phyloP scores from a whole-genome alignment of 2,113 vertebrate genomes.

The Hucho hucho region DNA sequence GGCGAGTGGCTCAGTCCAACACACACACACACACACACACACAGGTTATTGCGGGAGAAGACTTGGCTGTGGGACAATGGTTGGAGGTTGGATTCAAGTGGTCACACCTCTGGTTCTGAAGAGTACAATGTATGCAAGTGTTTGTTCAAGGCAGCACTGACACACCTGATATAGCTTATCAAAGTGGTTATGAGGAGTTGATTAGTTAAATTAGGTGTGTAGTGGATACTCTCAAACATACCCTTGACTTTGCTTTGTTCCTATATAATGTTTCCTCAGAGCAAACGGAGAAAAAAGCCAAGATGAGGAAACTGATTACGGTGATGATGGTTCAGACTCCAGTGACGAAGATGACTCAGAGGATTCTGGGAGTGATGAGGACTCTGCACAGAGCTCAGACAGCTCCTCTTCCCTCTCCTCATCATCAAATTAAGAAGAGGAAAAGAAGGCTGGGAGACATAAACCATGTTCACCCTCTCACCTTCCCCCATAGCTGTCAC shows the following conservation, averaged over 20 bases:
- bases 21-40: not conserved
- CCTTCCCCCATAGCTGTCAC: not conserved
- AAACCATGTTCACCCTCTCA: not conserved
- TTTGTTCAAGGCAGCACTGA: too few species aligned
- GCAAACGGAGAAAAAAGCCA: slow-evolving; percentile 39
- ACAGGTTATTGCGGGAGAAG: not conserved
- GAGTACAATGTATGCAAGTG: too few species aligned
- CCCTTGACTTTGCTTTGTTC: not conserved
- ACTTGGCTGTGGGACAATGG: too few species aligned
- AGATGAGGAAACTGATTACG: slow-evolving; percentile 42
- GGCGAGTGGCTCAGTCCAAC: slow-evolving; percentile 55
- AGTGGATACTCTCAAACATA: too few species aligned
- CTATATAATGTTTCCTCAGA: slow-evolving; percentile 17
- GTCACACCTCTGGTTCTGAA: too few species aligned
- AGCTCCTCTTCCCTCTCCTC: slow-evolving; percentile 35
- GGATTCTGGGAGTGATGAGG: slow-evolving; percentile 49
- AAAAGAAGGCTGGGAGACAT: not conserved
- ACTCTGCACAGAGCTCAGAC: slow-evolving; percentile 44
- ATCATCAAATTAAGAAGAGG: not conserved
- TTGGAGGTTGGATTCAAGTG: too few species aligned
- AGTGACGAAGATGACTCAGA: slow-evolving; percentile 3
- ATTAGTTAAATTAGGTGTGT: not conserved
- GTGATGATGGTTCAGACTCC: slow-evolving; percentile 34
- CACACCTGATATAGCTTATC: not conserved
- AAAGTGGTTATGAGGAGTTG: not conserved